phyloP scores from a whole-genome alignment of 2,113 vertebrate species.

The Plestiodon gilberti region DNA sequence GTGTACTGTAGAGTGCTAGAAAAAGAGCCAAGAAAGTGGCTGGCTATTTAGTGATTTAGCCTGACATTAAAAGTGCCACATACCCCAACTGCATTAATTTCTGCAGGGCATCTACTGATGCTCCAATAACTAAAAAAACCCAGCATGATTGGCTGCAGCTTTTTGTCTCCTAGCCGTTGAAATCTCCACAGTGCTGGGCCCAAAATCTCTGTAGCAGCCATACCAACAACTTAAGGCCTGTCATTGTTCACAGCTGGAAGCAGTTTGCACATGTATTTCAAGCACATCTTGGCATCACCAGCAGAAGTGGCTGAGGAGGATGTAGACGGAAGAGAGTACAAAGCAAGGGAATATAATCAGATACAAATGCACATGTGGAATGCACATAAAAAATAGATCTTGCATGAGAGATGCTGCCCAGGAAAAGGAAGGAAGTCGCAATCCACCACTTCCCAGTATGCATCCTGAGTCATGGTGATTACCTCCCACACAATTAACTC shows the following conservation, averaged over 20 bases:
- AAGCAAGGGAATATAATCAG: constrained; percentile 28
- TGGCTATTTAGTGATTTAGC: rapidly evolving
- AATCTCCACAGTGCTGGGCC: neutral
- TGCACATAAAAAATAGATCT: constrained; percentile 47
- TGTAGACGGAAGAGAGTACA: neutral
- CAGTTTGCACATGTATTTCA: constrained; percentile 53
- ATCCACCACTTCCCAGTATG: constrained; percentile 12
- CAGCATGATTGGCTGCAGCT: neutral
- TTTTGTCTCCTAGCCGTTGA: neutral
- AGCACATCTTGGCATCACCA: constrained; percentile 7
- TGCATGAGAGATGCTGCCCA: constrained; percentile 14
- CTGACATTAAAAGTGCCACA: neutral
- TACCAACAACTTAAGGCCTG: neutral
- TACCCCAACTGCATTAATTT: neutral
- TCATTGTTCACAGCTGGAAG: constrained; percentile 61
- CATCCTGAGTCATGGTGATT: constrained; percentile 27
- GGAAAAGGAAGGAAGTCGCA: neutral
- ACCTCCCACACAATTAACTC: constrained; percentile 27
- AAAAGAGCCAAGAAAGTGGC: rapidly evolving
- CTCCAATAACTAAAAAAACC: neutral
- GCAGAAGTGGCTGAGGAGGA: constrained; percentile 41
- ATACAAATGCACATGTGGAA: neutral
- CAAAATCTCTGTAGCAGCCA: constrained; percentile 37
- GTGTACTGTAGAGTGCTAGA: neutral
- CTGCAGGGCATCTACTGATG: neutral